Evolutionary conservation across 2,113 vertebrate genomes (phyloP).

Genomic region (Aythya baeri): DNA sequence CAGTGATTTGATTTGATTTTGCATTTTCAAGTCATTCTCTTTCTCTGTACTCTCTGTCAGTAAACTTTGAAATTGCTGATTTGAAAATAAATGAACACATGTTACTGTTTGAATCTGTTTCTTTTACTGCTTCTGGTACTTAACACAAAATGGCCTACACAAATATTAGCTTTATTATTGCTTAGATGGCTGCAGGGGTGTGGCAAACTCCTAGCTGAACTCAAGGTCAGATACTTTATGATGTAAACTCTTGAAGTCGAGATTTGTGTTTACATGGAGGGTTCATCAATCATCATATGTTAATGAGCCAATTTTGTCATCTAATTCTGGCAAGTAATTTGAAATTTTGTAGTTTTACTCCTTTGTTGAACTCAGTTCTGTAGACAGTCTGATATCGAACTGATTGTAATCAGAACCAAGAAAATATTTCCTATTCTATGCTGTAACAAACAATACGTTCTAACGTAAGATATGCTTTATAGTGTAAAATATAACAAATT

Average conservation of each 20-base stretch:
- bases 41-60: slow-evolving; percentile 53
- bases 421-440: slow-evolving; percentile 37
- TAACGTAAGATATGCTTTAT: not conserved
- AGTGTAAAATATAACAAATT: not conserved
- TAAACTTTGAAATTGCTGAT: slow-evolving; percentile 61
- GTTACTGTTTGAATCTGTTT: slow-evolving; percentile 27
- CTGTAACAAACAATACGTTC: not conserved
- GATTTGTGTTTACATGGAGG: slow-evolving; percentile 49
- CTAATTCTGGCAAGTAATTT: slow-evolving; percentile 57
- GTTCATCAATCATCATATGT: slow-evolving; percentile 35
- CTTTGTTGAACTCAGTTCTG: slow-evolving; percentile 2
- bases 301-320: slow-evolving; percentile 43
- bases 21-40: slow-evolving; percentile 50
- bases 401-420: slow-evolving; percentile 33
- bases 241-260: slow-evolving; percentile 44
- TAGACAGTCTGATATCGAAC: slow-evolving; percentile 34
- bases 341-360: slow-evolving; percentile 50
- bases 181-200: slow-evolving; percentile 60
- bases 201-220: slow-evolving; percentile 48
- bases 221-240: slow-evolving; percentile 63
- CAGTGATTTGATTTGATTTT: slow-evolving; percentile 63
- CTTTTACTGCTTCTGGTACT: slow-evolving; percentile 33
- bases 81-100: slow-evolving; percentile 66
- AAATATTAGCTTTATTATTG: slow-evolving; percentile 45
- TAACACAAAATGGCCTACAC: slow-evolving; percentile 21